Conservation (phyloP, 1,140 invertebrate genomes). For the Bombus pascuorum region DNA sequence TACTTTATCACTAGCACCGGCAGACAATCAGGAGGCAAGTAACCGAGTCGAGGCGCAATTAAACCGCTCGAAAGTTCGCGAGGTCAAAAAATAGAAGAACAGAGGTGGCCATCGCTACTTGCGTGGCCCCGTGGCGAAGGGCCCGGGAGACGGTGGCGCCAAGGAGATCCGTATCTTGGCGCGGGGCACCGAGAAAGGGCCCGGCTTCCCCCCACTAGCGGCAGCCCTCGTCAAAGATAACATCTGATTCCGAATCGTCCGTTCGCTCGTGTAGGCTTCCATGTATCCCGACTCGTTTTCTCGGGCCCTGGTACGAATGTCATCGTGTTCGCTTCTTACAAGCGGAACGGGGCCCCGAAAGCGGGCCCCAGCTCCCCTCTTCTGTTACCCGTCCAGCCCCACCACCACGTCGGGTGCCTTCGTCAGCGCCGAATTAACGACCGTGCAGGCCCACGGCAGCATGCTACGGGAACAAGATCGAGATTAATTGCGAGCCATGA, state of each 20-base stretch:
- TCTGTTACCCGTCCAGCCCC: not conserved
- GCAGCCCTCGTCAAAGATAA: constrained; percentile 78
- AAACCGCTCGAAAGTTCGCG: constrained; percentile 32
- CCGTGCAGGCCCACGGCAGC: constrained; percentile 27
- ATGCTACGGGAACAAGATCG: constrained; percentile 59
- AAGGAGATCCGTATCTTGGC: constrained; percentile 78
- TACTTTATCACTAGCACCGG: constrained; percentile 32
- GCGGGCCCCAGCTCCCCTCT: constrained; percentile 5
- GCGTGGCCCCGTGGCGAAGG: constrained; percentile 44
- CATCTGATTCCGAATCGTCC: constrained; percentile 80
- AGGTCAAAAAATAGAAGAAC: constrained; percentile 40
- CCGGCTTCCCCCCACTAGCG: constrained; percentile 49
- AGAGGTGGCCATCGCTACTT: constrained; percentile 45
- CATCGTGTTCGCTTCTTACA: constrained; percentile 68
- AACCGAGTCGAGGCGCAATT: constrained; percentile 6
- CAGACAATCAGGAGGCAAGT: not conserved
- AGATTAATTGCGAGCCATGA: constrained; percentile 66
- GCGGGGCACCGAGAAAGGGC: constrained; percentile 71
- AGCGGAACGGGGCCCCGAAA: constrained; percentile 47
- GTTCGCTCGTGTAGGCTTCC: constrained; percentile 71
- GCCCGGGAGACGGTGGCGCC: constrained; percentile 74
- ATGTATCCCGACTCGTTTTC: constrained; percentile 70
- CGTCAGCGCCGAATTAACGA: constrained; percentile 67
- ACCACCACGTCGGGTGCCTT: constrained; percentile 9
- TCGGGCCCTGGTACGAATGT: constrained; percentile 68